Conservation (phyloP, 2,888 invertebrate species). For the Orthosia incerta region DNA sequence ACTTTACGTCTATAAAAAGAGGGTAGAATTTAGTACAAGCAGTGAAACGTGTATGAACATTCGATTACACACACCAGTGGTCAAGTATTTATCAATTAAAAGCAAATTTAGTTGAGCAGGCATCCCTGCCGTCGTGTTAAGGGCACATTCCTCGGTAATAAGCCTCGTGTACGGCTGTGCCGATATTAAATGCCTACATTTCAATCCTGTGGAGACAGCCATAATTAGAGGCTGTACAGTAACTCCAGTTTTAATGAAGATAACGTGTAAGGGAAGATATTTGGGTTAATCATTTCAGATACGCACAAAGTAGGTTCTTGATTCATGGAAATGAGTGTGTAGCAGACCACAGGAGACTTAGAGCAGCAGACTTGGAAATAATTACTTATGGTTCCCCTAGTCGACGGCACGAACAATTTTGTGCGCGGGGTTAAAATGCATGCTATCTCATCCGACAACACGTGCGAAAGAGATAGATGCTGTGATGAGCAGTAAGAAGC, state of each 20-base stretch:
- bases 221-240: conserved; percentile 57
- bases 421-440: no score
- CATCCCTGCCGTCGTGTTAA: conserved; percentile 78
- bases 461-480: no score
- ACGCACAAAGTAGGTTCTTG: neutral
- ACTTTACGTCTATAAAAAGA: conserved; percentile 8
- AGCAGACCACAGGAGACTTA: neutral
- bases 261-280: conserved; percentile 30
- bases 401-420: no score
- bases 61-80: conserved; percentile 87
- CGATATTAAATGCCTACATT: conserved; percentile 66
- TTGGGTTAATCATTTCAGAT: conserved; percentile 28
- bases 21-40: conserved; percentile 39
- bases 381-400: no score
- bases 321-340: neutral
- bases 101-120: conserved; percentile 85
- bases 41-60: conserved; percentile 83
- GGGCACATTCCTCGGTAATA: conserved; percentile 81
- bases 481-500: no score
- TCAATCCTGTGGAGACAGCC: conserved; percentile 23
- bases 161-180: conserved; percentile 58
- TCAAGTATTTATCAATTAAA: conserved; percentile 90
- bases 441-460: no score
- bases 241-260: conserved; percentile 40
- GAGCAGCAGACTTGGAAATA: neutral